Percentiles rank a stretch among this genome's conserved stretches.
phyloP scores from a whole-genome alignment of 2,888 invertebrate genomes.

The Gandaritis pyraliata region DNA sequence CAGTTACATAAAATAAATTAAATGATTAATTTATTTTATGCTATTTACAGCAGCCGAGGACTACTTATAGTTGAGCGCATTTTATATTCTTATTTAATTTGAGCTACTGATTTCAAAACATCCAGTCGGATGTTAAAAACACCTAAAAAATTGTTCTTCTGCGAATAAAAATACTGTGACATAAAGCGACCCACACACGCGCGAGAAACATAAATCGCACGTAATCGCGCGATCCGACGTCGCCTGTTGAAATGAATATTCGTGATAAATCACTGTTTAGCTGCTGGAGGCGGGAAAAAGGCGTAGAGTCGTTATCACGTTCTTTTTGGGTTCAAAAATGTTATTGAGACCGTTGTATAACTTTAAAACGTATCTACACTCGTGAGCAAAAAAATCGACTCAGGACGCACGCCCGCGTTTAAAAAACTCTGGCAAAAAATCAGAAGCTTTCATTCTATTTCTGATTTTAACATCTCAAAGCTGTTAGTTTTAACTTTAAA shows the following conservation, averaged over 20 bases:
- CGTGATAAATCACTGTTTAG: constrained; percentile 79
- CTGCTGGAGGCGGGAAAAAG: constrained; percentile 53
- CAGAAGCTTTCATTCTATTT: no score
- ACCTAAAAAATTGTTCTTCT: constrained; percentile 2
- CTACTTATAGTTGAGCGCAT: no score
- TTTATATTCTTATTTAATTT: no score
- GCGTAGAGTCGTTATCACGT: constrained; percentile 22
- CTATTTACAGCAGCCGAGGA: no score
- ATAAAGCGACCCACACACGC: constrained; percentile 43
- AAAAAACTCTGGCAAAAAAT: no score
- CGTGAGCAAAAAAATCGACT: no score
- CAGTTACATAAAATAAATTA: no score
- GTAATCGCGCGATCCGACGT: constrained; percentile 80
- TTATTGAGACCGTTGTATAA: no score
- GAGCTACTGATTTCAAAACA: neutral
- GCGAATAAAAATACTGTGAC: constrained; percentile 24
- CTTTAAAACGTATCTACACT: neutral
- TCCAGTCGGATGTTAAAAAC: neutral
- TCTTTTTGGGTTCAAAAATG: neutral
- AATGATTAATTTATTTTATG: no score
- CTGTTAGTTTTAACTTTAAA: no score
- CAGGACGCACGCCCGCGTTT: no score
- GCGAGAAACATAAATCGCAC: constrained; percentile 73
- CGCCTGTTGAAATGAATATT: constrained; percentile 81
- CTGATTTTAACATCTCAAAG: no score